Evolutionary conservation across 2,797 vertebrate genomes (phyloP).

Genomic region (Rhinoraja longicauda): DNA sequence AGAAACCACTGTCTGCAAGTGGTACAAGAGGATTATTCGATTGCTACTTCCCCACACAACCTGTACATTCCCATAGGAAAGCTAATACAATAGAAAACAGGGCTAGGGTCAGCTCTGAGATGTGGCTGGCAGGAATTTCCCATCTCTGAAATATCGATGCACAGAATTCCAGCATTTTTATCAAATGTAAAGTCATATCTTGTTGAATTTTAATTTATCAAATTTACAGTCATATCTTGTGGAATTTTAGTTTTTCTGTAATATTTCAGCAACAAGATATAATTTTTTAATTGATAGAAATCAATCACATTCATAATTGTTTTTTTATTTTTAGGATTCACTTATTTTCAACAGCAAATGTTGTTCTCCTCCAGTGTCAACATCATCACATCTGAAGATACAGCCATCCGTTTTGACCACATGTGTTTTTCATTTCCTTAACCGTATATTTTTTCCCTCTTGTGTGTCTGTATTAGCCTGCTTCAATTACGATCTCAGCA

Average conservation of each 20-base stretch:
- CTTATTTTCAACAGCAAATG: neutral
- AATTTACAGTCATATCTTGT: neutral
- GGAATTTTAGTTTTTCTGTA: neutral
- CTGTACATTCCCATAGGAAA: neutral
- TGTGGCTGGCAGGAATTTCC: neutral
- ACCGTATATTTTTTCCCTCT: constrained; percentile 60
- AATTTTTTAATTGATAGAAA: neutral
- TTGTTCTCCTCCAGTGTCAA: constrained; percentile 44
- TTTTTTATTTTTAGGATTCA: neutral
- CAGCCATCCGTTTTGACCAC: constrained; percentile 57
- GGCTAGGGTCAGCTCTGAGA: neutral
- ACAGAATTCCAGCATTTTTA: neutral
- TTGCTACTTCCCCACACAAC: neutral
- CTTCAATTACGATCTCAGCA: constrained; percentile 78
- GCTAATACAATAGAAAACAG: neutral
- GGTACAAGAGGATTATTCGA: neutral
- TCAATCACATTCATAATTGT: neutral
- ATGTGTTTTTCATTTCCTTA: constrained; percentile 74
- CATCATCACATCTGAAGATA: constrained; percentile 60
- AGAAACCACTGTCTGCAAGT: neutral
- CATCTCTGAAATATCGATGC: neutral
- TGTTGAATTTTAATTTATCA: neutral
- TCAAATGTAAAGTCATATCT: neutral
- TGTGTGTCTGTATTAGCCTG: constrained; percentile 74
- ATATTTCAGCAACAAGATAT: neutral